These are phyloP conservation scores for Trichonephila inaurata DNA, from an alignment of 1,140 invertebrate genomes.

Conservation along the genomic window DNA sequence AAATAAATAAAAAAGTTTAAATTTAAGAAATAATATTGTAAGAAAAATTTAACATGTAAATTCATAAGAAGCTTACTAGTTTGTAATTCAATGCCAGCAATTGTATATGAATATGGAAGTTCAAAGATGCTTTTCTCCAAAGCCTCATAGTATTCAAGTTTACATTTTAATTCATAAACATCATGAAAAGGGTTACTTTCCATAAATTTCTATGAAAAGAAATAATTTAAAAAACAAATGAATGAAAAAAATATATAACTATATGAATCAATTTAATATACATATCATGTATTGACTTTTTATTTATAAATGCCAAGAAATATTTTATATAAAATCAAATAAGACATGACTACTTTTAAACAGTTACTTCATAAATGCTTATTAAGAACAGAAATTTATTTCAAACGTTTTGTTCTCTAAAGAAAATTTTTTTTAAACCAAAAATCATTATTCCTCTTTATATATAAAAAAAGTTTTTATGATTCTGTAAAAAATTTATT, in stretches of 20 bases:
- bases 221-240: neutral
- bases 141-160: conserved; percentile 56
- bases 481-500: too few species aligned
- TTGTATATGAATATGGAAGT: conserved; percentile 56
- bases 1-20: too few species aligned
- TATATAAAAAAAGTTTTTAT: too few species aligned
- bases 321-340: too few species aligned
- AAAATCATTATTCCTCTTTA: too few species aligned
- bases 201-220: conserved; percentile 46
- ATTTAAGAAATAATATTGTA: neutral
- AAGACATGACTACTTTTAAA: too few species aligned
- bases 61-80: conserved; percentile 36
- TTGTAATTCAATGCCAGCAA: conserved; percentile 46
- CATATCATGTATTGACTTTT: too few species aligned
- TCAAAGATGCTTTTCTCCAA: conserved; percentile 37
- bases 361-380: too few species aligned
- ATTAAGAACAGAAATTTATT: too few species aligned
- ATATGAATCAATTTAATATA: neutral
- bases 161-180: conserved; percentile 52
- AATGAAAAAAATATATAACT: neutral
- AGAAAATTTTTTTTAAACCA: too few species aligned
- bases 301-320: too few species aligned
- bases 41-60: neutral
- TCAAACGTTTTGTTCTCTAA: too few species aligned
- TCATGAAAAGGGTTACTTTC: conserved; percentile 53